Evolutionary conservation across 2,113 vertebrate species (phyloP), one percentile per base, ranked within the genome.

Genomic region (Ciconia maguari): DNA sequence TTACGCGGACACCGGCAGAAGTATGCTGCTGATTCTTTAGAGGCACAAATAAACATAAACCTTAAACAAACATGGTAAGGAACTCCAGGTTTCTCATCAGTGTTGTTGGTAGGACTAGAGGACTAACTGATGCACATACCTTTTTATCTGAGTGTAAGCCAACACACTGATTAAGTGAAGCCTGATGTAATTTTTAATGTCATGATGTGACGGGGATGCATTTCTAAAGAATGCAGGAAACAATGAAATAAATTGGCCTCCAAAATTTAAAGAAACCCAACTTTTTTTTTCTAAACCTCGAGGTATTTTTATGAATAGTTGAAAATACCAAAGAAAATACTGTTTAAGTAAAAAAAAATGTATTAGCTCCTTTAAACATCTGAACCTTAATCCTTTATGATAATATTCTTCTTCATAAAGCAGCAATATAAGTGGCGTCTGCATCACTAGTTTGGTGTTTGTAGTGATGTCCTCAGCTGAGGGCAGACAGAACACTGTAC

Each of bases 171-270:
- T 64, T 18, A 29, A 70, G 25, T 3, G 2, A 44, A 54, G 16
- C 44, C 32, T 69, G 30, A 18, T 41, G 26, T 57, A 14, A 12
- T 64, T 80, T 95, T 69, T 52, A 65, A 44, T 69, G 54, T 46
- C 9, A 0, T 30, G 10, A 3, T 78, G 18, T 7, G 13, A 26
- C 4, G 3, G 13, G n/a, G 25, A 5, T 46, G 22, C 11, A 1
- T 74, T 74, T 65, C 72, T 57, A 1, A 77, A 32, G 21, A 57
- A 64, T 51, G 7, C 22, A n/a, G 46, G 49, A 80, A 87, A 49
- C 14, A 6, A 2, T 54, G 2, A 29, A 82, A 76, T 60, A 52
- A 51, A 20, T 51, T 48, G 9, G 10, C 4, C 10, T 52, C 22
- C 9, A 51, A n/a, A 90, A 52, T 32, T 9, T 30, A 36, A n/a